These are phyloP conservation scores for Notodonta dromedarius DNA, from an alignment of 2,888 invertebrate genomes.

Conservation along the genomic window DNA sequence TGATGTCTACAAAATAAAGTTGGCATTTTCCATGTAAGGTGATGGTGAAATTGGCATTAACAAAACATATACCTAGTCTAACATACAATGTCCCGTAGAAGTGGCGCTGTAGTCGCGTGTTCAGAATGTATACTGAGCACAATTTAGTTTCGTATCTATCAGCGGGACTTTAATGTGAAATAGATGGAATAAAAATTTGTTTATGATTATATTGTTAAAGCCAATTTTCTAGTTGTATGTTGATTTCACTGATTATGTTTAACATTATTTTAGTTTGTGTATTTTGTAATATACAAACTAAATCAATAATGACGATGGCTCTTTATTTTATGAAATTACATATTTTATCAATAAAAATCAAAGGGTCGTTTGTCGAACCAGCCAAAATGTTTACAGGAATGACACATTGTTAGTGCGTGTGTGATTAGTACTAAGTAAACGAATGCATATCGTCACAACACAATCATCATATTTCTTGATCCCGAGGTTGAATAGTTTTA, in stretches of 20 bases:
- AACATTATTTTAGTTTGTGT: conserved; percentile 52
- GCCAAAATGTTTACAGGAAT: conserved; percentile 65
- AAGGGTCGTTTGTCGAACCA: conserved; percentile 12
- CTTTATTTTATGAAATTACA: conserved; percentile 18
- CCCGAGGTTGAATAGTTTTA: too few species aligned
- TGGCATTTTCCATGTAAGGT: conserved; percentile 59
- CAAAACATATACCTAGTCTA: not conserved
- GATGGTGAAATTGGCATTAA: conserved; percentile 62
- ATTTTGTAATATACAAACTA: conserved; percentile 32
- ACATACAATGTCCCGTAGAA: too few species aligned
- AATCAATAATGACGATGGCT: conserved; percentile 13
- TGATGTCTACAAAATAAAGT: conserved; percentile 47
- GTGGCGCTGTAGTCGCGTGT: too few species aligned
- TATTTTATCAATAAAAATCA: conserved; percentile 13
- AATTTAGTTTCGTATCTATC: too few species aligned
- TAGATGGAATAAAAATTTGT: too few species aligned
- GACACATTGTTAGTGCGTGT: conserved; percentile 74
- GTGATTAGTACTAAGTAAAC: conserved; percentile 62
- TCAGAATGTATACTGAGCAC: too few species aligned
- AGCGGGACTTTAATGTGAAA: too few species aligned
- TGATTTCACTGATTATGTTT: conserved; percentile 57
- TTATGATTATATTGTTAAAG: conserved; percentile 28
- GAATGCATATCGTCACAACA: conserved; percentile 38
- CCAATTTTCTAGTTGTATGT: conserved; percentile 64
- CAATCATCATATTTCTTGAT: too few species aligned